Base-by-base conservation (phyloP, 2,888 invertebrate genomes). In the Neoascia interrupta region DNA sequence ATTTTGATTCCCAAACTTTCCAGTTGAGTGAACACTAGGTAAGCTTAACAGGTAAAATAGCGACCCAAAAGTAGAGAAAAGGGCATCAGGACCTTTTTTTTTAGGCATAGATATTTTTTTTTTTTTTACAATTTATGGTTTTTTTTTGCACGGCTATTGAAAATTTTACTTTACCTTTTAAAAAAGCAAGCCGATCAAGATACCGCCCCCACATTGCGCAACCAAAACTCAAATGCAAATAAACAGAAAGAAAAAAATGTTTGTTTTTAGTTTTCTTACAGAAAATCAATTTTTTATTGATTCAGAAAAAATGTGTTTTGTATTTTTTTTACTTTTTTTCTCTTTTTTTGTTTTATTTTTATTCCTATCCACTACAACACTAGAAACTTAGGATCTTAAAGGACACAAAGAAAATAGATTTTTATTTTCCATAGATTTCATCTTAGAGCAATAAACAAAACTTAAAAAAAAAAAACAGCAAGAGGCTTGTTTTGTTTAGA, bases 221-320 rank as follows among this genome's bases (percentile, higher is more conserved):
- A 26, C 8, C 26, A 26, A 26, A 26, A 26, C n/a, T n/a, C n/a
- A 26, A 26, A 26, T 26, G 5, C 5, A 31, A 31, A 31, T 31
- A 31, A 26, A 11, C 13, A 23, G 10, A 51, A 56, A 63, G 47
- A 10, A 36, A 11, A 15, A 43, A 41, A 28, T 18, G n/a, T 75
- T 81, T 86, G 86, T 85, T 84, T 86, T 86, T 85, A 84, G 85
- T 87, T 82, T 87, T 87, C 87, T 87, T 87, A 87, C 85, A 87
- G 87, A 87, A 87, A 87, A 87, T 87, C 87, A 86, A 86, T 87
- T 84, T 84, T 86, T 86, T 86, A 86, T 86, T 86, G 85, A 87
- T 85, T 87, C 86, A 87, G 87, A 87, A 87, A 87, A 84, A 86
- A 85, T 84, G 72, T 84, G 82, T 84, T 83, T 84, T 85, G 84